A percentile compares a stretch with the other conserved stretches of the same genome.
These are phyloP conservation scores for Eupithecia subumbrata DNA, from an alignment of 2,888 invertebrate species.

Conservation along the genomic window DNA sequence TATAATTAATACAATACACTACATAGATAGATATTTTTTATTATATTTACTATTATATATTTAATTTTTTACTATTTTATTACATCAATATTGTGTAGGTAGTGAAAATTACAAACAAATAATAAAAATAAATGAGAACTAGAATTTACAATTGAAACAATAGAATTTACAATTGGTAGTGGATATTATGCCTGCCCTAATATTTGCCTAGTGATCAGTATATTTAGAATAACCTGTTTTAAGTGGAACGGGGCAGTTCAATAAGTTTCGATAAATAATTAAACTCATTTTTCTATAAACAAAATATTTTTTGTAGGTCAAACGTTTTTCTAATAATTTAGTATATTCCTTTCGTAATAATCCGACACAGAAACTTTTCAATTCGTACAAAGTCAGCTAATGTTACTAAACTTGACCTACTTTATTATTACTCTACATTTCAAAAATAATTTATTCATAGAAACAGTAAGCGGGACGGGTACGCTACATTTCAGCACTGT, in stretches of 20 bases:
- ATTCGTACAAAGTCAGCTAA: background rate
- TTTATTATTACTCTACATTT: background rate
- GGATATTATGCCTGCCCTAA: background rate
- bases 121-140: no score
- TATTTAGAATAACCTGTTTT: background rate
- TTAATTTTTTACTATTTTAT: no score
- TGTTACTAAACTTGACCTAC: background rate
- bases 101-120: no score
- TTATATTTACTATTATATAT: no score
- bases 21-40: no score
- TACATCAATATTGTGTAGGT: no score
- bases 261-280: background rate
- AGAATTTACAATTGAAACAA: no score
- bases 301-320: background rate
- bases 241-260: background rate
- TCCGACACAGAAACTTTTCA: background rate
- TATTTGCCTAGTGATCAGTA: background rate
- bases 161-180: no score
- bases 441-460: background rate
- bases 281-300: background rate
- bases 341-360: background rate
- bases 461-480: conserved; percentile 6
- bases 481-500: conserved; percentile 4
- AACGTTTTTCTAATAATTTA: background rate
- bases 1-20: no score